A percentile compares a stretch with the other conserved stretches of the same genome.
Evolutionary conservation across 2,888 invertebrate species (phyloP).

Genomic region (Nipponacmea schrenckii): DNA sequence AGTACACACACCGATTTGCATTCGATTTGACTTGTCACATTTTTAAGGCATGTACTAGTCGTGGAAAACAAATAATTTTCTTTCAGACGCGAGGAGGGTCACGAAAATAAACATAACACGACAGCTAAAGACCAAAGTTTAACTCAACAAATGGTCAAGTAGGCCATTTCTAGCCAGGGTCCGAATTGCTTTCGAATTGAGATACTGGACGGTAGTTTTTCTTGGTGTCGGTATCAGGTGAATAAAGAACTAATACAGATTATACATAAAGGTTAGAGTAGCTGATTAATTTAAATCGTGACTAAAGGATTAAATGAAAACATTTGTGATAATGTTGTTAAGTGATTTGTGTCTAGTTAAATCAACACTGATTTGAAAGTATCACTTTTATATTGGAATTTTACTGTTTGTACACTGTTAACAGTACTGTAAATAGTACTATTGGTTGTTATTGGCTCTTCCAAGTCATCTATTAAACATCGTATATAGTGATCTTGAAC

Average conservation of each 20-base stretch:
- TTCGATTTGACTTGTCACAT: background rate
- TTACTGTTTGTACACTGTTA: too few relatives aligned
- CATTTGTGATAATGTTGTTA: conserved; percentile 6
- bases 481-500: too few relatives aligned
- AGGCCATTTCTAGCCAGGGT: background rate
- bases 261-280: background rate
- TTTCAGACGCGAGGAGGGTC: background rate
- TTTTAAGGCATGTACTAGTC: conserved; percentile 3
- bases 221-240: too few relatives aligned
- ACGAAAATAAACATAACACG: background rate
- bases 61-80: background rate
- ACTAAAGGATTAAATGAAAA: conserved; percentile 7
- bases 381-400: too few relatives aligned
- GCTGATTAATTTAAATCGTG: conserved; percentile 5
- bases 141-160: background rate
- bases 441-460: too few relatives aligned
- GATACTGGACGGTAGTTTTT: too few relatives aligned
- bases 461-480: too few relatives aligned
- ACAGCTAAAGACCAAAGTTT: background rate
- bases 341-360: conserved; percentile 1
- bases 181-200: too few relatives aligned
- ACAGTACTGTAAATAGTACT: too few relatives aligned
- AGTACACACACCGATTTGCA: conserved; percentile 1
- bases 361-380: background rate
- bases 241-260: too few relatives aligned